These are phyloP conservation scores for Benitochromis conjunctus DNA, from an alignment of 2,113 vertebrate species.

Conservation along the genomic window DNA sequence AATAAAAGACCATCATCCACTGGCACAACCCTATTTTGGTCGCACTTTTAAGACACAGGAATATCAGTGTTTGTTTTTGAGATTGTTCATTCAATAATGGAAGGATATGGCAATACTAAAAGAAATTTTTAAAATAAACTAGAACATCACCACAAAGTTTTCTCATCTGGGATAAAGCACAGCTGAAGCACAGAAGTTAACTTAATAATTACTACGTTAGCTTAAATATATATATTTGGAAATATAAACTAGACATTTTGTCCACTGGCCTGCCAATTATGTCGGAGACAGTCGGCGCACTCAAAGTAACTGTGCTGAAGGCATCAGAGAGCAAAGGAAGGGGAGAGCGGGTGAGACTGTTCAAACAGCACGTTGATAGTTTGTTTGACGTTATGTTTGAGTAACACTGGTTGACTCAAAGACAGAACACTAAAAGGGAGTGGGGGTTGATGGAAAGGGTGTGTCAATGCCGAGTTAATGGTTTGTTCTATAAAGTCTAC, in stretches of 20 bases:
- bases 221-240: neutral
- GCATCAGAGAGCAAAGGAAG: neutral
- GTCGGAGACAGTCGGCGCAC: neutral
- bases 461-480: conserved; percentile 31
- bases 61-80: neutral
- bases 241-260: neutral
- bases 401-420: conserved; percentile 1
- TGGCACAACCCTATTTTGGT: neutral
- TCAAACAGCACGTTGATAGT: conserved; percentile 18
- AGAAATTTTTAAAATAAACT: neutral
- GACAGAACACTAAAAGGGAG: neutral
- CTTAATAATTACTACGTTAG: neutral
- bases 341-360: neutral
- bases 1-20: neutral
- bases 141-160: neutral
- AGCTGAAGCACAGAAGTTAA: neutral
- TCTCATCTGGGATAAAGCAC: neutral
- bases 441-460: neutral
- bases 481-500: conserved; percentile 4
- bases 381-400: conserved; percentile 25
- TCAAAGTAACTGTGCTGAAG: neutral
- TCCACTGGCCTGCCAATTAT: neutral
- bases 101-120: neutral
- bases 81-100: neutral
- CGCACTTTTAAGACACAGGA: neutral